These are phyloP conservation scores for Spicauda simplicius DNA, from an alignment of 2,888 invertebrate species.

Conservation along the genomic window DNA sequence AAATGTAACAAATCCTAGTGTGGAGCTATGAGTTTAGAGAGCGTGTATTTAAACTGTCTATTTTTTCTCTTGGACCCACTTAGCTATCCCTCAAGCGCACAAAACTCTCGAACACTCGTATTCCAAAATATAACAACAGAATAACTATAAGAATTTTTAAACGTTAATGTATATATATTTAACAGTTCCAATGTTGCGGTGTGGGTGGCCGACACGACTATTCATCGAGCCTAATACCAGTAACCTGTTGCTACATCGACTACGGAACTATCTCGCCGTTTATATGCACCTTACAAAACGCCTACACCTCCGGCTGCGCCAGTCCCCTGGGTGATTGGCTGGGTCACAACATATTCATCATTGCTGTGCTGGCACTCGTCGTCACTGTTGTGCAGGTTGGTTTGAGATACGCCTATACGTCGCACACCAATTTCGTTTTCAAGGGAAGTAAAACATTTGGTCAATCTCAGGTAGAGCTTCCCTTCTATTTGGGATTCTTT, in stretches of 20 bases:
- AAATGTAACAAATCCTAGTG: no score
- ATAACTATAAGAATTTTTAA: not conserved
- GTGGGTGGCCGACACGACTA: constrained; percentile 83
- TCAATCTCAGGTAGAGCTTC: no score
- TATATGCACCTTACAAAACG: constrained; percentile 65
- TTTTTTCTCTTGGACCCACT: no score
- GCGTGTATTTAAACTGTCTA: no score
- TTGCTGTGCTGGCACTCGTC: constrained; percentile 61
- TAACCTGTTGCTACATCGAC: constrained; percentile 86
- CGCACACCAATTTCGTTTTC: no score
- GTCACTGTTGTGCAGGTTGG: constrained; percentile 65
- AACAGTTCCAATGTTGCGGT: constrained; percentile 88
- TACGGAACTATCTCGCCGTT: constrained; percentile 73
- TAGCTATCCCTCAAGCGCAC: no score
- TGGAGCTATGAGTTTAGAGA: no score
- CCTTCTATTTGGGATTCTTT: no score
- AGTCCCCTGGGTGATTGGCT: constrained; percentile 80
- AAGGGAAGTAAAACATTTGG: no score
- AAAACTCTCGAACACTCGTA: no score
- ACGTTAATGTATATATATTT: not conserved
- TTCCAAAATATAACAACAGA: no score
- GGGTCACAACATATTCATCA: constrained; percentile 55
- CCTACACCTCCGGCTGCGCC: constrained; percentile 80
- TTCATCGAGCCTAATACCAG: constrained; percentile 72
- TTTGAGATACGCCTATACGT: constrained; percentile 22